Percentiles rank a stretch among this genome's conserved stretches.
These are phyloP conservation scores for Oscheius sp. DNA, from an alignment of 2,888 invertebrate species.

Conservation along the genomic window DNA sequence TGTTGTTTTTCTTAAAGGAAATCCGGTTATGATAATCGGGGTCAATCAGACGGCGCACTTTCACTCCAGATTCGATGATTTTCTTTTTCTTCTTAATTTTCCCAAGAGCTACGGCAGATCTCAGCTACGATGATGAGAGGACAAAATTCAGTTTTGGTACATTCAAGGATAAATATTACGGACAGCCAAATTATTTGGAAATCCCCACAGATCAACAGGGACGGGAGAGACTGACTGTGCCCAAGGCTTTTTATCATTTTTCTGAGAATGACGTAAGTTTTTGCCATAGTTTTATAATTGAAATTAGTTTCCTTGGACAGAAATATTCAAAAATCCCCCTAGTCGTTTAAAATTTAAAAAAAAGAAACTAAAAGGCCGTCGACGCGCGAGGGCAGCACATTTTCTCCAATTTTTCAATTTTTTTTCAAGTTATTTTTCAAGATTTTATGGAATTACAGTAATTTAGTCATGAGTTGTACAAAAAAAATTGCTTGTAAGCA, in stretches of 20 bases:
- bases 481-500: too few species aligned
- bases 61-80: not conserved
- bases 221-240: conserved; percentile 43
- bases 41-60: conserved; percentile 11
- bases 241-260: conserved; percentile 55
- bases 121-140: conserved; percentile 35
- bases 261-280: conserved; percentile 44
- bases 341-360: too few species aligned
- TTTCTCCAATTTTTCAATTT: too few species aligned
- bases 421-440: too few species aligned
- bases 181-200: conserved; percentile 42
- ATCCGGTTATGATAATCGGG: conserved; percentile 20
- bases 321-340: not conserved
- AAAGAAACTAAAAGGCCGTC: too few species aligned
- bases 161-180: conserved; percentile 44
- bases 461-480: too few species aligned
- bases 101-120: not conserved
- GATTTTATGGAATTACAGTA: too few species aligned
- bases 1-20: not conserved
- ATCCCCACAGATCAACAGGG: conserved; percentile 28
- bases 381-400: too few species aligned
- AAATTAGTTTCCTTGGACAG: too few species aligned
- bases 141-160: conserved; percentile 47
- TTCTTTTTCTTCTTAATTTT: not conserved
- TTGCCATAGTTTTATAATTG: too few species aligned